A percentile compares a stretch with the other conserved stretches of the same genome.
Conservation (phyloP, 2,888 invertebrate genomes). For the Escarpia spicata region DNA sequence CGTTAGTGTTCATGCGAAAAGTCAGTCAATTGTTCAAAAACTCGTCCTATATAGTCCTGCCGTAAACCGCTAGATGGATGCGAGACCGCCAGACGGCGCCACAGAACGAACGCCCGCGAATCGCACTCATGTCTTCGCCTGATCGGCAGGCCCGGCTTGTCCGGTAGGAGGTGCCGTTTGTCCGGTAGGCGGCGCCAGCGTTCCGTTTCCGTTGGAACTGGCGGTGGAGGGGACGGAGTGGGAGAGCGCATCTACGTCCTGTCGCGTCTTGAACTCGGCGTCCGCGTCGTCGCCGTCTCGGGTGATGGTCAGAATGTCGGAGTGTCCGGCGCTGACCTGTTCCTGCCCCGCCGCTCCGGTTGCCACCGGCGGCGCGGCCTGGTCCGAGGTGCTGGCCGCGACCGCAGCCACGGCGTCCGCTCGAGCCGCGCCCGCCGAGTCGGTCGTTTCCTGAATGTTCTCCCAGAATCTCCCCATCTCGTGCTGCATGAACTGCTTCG, state of each 20-base stretch:
- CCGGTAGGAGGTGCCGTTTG: not conserved
- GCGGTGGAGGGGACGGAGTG: not conserved
- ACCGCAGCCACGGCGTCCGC: not conserved
- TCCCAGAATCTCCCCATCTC: slow-evolving; percentile 6
- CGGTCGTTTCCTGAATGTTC: not conserved
- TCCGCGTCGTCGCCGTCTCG: not conserved
- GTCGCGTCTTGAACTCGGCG: not conserved
- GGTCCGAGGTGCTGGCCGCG: not conserved
- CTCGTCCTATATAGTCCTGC: not conserved
- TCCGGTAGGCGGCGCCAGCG: not conserved
- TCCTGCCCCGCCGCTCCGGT: not conserved
- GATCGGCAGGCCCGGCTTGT: not conserved
- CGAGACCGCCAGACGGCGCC: not conserved
- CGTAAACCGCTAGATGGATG: not conserved
- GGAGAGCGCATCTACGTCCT: not conserved
- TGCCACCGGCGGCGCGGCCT: not conserved
- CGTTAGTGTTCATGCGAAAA: not conserved
- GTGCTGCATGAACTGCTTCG: slow-evolving; percentile 5
- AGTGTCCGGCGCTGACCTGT: not conserved
- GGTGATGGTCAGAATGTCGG: slow-evolving; percentile 10
- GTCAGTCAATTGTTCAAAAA: not conserved
- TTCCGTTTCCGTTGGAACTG: not conserved
- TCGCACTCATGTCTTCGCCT: too few species aligned
- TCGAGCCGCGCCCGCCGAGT: not conserved
- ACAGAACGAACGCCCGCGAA: too few species aligned